Conservation (phyloP, 2,797 vertebrate genomes). For the Eulemur mongoz region DNA sequence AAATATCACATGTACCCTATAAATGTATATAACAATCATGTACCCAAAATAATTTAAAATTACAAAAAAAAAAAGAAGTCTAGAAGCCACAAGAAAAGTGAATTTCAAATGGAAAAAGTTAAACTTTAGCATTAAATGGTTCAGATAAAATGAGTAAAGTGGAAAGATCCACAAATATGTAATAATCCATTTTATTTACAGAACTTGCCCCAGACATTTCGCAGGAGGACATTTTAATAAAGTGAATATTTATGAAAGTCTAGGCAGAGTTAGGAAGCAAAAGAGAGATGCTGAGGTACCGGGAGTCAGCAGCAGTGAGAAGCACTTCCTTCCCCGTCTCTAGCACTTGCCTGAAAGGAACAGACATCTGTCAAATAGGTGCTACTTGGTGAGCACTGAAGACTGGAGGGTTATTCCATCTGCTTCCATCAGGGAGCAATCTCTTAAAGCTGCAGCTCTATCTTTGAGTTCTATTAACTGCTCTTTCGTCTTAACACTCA, state of each 20-base stretch:
- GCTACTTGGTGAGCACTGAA: neutral
- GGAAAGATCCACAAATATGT: neutral
- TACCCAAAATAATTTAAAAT: neutral
- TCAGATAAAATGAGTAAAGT: neutral
- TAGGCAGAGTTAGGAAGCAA: neutral
- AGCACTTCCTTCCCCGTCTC: neutral
- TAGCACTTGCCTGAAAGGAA: neutral
- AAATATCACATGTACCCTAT: neutral
- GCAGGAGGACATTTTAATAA: neutral
- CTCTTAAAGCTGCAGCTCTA: neutral
- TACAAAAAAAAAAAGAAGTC: neutral
- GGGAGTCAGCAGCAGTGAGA: neutral
- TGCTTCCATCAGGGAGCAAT: neutral
- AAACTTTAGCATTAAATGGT: neutral
- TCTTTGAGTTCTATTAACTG: neutral
- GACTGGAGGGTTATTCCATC: neutral
- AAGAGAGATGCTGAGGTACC: neutral
- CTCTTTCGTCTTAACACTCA: neutral
- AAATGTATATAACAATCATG: neutral
- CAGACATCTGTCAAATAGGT: neutral
- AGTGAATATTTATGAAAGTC: neutral
- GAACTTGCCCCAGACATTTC: neutral
- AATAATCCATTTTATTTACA: slow-evolving; percentile 3
- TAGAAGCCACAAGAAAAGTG: neutral
- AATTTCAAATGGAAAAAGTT: neutral